phyloP scores from a whole-genome alignment of 2,888 invertebrate genomes.

The Orthosia gothica region DNA sequence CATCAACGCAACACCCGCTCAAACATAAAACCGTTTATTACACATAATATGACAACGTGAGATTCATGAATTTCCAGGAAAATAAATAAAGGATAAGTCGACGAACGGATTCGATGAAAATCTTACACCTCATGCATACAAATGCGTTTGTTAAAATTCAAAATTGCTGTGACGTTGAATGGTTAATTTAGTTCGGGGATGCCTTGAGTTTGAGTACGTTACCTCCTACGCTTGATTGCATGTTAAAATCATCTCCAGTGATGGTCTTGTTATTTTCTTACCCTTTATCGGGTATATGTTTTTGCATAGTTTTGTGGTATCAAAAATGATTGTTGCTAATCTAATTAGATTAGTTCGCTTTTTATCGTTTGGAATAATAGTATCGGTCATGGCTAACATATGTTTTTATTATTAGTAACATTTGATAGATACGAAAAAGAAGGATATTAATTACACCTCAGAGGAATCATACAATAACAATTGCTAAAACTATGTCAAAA shows the following conservation, averaged over 20 bases:
- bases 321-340: background rate
- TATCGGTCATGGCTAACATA: background rate
- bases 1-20: slow-evolving; percentile 43
- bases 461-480: background rate
- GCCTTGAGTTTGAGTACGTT: slow-evolving; percentile 14
- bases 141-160: slow-evolving; percentile 80
- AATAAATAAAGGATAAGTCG: slow-evolving; percentile 78
- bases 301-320: background rate
- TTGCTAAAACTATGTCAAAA: no score
- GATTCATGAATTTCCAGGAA: slow-evolving; percentile 77
- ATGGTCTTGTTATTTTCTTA: slow-evolving; percentile 17
- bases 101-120: slow-evolving; percentile 75
- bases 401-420: background rate
- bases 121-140: slow-evolving; percentile 80
- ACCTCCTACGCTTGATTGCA: slow-evolving; percentile 34
- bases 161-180: slow-evolving; percentile 72
- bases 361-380: background rate
- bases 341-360: background rate
- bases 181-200: slow-evolving; percentile 64
- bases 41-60: slow-evolving; percentile 75
- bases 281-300: background rate
- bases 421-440: background rate
- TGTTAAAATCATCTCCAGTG: slow-evolving; percentile 27
- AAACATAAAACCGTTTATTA: slow-evolving; percentile 75
- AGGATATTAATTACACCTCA: background rate